Evolutionary conservation across 2,797 vertebrate species (phyloP), one percentile per base, ranked within the genome.

Genomic region (Periophthalmus magnuspinnatus): DNA sequence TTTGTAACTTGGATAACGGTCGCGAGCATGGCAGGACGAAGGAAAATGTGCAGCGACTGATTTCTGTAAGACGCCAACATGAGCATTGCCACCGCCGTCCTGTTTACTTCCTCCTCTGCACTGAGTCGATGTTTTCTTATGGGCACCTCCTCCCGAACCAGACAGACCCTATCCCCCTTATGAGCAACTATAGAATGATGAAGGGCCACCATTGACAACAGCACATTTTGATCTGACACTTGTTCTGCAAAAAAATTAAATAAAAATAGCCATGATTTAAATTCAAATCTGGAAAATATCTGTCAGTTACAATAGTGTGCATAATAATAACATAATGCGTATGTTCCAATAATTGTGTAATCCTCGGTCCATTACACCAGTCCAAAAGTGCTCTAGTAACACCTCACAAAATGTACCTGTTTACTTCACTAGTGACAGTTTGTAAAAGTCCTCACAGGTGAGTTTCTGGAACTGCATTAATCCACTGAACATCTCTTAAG

Each of bases 61-160:
- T 99, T 99, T 86, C 94, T 94, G 74, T 99, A 97, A 13, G 94
- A 94, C 0, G 93, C 94, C 73, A 97, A 93, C 91, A 94, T 94
- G 72, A 99, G 95, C 67, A 94, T 47, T 0, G 89, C 61, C 22
- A 90, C 83, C 1, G 96, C 91, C 0, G 72, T 90, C 73, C 86
- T 92, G 67, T 91, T 89, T 71, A 95, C 72, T 0, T 83, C 78
- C 2, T 96, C 94, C 71, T 93, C 91, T 1, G 92, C 52, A 0
- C 86, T 81, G 67, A 83, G 72, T 3, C 88, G 79, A 48, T 69
- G 86, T 11, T 55, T 82, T 61, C 74, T 72, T 5, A 56, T 62
- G 16, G 81, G 89, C 16, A 76, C 78, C 47, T 84, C 85, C 84
- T 92, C 90, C 70, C 62, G 85, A 3, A 96, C 87, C 76, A 94